Conservation (phyloP, 2,113 vertebrate species). For the Hemiscyllium ocellatum region DNA sequence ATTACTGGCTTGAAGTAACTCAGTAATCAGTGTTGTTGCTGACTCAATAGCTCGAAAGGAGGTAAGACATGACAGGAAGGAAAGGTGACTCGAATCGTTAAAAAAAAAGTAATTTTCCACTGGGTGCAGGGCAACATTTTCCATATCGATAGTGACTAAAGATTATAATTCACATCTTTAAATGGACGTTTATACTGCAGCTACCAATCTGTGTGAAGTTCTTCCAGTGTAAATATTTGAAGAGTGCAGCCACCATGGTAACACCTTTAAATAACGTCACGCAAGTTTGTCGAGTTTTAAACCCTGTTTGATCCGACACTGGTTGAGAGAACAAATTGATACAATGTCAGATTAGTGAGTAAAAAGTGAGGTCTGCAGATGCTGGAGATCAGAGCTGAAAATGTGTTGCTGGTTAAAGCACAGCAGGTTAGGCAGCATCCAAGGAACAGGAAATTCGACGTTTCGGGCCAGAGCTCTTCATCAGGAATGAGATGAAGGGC, state of each 20-base stretch:
- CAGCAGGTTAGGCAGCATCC: no score
- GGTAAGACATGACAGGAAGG: neutral
- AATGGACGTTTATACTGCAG: neutral
- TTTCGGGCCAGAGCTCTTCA: no score
- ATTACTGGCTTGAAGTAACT: neutral
- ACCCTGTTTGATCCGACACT: neutral
- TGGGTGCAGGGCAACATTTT: neutral
- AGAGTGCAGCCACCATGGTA: neutral
- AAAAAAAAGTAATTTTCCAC: neutral
- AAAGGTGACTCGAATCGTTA: neutral
- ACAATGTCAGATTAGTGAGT: neutral
- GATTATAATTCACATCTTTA: constrained; percentile 14
- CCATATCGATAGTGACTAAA: neutral
- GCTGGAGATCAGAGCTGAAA: no score
- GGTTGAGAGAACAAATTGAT: neutral
- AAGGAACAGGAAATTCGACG: no score
- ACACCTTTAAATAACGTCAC: neutral
- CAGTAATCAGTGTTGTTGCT: neutral
- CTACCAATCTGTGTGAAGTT: neutral
- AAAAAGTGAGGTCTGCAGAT: no score
- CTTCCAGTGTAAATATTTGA: neutral
- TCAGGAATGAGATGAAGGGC: no score
- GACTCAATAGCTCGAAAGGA: neutral
- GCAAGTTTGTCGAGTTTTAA: neutral
- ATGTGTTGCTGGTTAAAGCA: no score